Conservation (phyloP, 2,113 vertebrate species). For the Xenopus borealis region DNA sequence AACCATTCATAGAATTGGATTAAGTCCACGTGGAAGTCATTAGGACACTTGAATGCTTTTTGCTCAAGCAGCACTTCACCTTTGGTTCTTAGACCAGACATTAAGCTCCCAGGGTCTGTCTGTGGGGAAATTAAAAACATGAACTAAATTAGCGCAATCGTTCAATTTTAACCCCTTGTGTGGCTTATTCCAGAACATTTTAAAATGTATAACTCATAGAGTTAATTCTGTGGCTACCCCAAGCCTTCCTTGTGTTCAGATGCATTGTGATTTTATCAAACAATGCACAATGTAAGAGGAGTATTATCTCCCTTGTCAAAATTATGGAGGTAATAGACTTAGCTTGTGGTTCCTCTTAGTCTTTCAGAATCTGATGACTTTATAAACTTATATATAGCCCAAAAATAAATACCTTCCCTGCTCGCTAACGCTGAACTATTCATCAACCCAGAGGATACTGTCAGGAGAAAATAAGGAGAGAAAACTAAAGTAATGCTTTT, state of each 20-base stretch:
- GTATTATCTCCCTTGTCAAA: background rate
- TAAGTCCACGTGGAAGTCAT: background rate
- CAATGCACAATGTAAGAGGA: constrained; percentile 13
- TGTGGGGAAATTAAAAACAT: background rate
- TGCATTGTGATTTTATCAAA: constrained; percentile 34
- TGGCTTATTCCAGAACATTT: background rate
- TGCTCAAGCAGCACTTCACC: constrained; percentile 25
- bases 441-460: constrained; percentile 61
- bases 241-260: constrained; percentile 17
- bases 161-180: background rate
- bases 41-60: constrained; percentile 11
- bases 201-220: too few species aligned
- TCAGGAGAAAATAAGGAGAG: constrained; percentile 61
- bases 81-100: constrained; percentile 16
- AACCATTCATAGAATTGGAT: constrained; percentile 3
- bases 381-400: constrained; percentile 51
- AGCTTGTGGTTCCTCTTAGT: constrained; percentile 48
- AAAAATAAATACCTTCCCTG: constrained; percentile 58
- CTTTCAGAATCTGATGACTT: constrained; percentile 50
- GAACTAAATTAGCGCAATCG: background rate
- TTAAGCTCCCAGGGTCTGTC: background rate
- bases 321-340: constrained; percentile 40
- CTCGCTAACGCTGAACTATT: constrained; percentile 51
- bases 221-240: background rate
- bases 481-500: constrained; percentile 51